Evolutionary conservation across 2,797 vertebrate genomes (phyloP), one percentile per base, ranked within the genome.

Genomic region (Tangara arthus): DNA sequence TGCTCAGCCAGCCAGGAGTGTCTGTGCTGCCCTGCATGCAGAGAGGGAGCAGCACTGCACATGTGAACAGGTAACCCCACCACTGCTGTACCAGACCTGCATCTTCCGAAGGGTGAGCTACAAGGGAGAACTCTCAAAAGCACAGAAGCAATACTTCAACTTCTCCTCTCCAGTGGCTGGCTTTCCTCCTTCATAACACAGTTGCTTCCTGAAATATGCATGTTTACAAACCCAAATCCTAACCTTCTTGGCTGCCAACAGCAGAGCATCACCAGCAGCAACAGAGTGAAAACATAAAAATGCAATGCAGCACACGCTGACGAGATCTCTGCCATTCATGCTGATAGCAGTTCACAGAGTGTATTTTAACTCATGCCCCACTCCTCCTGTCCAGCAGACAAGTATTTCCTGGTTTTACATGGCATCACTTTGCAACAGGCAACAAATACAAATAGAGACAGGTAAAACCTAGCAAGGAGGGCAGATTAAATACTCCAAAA

Each of bases 281-380:
- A 55, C 24, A 72, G 12, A 27, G 35, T 0, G 0, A 82, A 93
- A 89, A 59, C 27, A 49, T 11, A 64, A 52, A 87, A 81, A 53
- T 27, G n/a, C 27, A 53, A 17, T 15, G 17, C 41, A 59, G 35
- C 23, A 34, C 2, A 34, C 2, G 2, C 17, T 0, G 0, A 39
- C 0, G 10, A 89, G 60, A 30, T 41, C 47, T 60, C 75, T 77
- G 44, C 72, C 22, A 32, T 17, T 60, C 60, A 23, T 3, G 44
- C 26, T 52, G 52, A 34, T 23, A 35, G 39, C 39, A 65, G 30
- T 13, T 22, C 73, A 53, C 19, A 30, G 53, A 72, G 26, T 4
- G 13, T 4, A 17, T 79, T 86, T 84, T 50, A 61, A 79, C 35
- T 65, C 59, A 27, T 7, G 14, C 16, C 37, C 22, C 63, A 70